Evolutionary conservation across 1,140 invertebrate genomes (phyloP), one percentile per base, ranked within the genome.

Genomic region (Colletes latitarsis): DNA sequence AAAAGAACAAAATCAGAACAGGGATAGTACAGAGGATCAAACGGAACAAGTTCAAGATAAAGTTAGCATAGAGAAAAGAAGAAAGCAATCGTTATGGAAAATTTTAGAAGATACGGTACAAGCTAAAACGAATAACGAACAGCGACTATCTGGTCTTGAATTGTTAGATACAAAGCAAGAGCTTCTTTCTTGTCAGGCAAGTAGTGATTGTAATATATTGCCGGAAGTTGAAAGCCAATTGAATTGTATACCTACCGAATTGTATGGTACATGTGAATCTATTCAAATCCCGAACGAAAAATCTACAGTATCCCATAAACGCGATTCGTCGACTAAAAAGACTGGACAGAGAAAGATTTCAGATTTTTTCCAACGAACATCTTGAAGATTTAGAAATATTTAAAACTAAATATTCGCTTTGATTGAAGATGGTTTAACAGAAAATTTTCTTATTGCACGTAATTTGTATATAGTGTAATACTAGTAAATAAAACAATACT

Each of bases 301-400:
- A 19, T 53, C 67, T 19, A 19, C 64, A 30, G 55, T 55, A 74
- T 49, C 17, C 0, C 17, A 43, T 57, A 68, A 77, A 55, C 64
- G 53, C 21, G 21, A 46, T n/a, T 81, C 62, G 1, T 12, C 58
- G 8, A 39, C n/a, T 4, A 85, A 81, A 30, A 90, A 88, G 72
- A 53, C 43, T 19, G 71, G 64, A 39, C 91, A 92, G 67, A 86
- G 53, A 49, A 91, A 88, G 62, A 92, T 92, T 19, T 79, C 86
- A 0, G 89, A 91, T 6, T 92, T 88, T 70, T 91, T 91, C 77
- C 79, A 83, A 60, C 75, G 55, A 77, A 84, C 60, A 43, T 79
- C 60, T 55, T 82, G 64, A 88, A 82, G 60, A 53, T 67, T 62
- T 57, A 69, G 72, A 6, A 58, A 64, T n/a, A 49, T 75, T 66